phyloP scores from a whole-genome alignment of 2,888 invertebrate genomes.

The Thereva unica region DNA sequence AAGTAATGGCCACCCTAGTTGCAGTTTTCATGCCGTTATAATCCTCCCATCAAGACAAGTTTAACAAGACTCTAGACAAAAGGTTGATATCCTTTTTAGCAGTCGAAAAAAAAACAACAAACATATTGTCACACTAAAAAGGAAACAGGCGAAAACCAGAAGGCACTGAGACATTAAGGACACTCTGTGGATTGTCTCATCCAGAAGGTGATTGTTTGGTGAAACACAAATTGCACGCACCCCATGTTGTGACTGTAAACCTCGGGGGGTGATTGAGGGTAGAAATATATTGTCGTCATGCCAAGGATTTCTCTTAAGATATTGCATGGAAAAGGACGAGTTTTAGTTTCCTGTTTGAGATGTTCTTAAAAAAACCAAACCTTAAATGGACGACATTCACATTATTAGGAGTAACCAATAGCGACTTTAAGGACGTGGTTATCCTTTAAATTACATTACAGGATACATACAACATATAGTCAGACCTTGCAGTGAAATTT shows the following conservation, averaged over 20 bases:
- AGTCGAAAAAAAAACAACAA: constrained; percentile 1
- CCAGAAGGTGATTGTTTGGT: constrained; percentile 45
- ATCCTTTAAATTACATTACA: too few species aligned
- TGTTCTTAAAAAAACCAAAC: neutral
- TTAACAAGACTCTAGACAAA: too few species aligned
- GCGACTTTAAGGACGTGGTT: too few species aligned
- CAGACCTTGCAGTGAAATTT: too few species aligned
- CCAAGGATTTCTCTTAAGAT: constrained; percentile 19
- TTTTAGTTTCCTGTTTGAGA: constrained; percentile 8
- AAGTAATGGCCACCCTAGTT: too few species aligned
- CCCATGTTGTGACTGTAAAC: constrained; percentile 43
- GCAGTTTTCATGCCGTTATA: too few species aligned
- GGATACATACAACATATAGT: too few species aligned
- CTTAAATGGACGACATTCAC: neutral
- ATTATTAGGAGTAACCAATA: too few species aligned
- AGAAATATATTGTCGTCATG: constrained; percentile 22
- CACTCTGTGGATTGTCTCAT: constrained; percentile 40
- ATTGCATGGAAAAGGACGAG: neutral
- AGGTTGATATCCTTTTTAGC: constrained; percentile 27
- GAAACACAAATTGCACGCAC: constrained; percentile 46
- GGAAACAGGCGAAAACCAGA: constrained; percentile 35
- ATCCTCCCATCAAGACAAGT: neutral
- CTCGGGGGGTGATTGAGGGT: constrained; percentile 32
- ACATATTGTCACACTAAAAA: constrained; percentile 13
- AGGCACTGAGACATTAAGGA: constrained; percentile 36